Conservation (phyloP, 2,797 vertebrate genomes). For the Diplodus puntazzo region DNA sequence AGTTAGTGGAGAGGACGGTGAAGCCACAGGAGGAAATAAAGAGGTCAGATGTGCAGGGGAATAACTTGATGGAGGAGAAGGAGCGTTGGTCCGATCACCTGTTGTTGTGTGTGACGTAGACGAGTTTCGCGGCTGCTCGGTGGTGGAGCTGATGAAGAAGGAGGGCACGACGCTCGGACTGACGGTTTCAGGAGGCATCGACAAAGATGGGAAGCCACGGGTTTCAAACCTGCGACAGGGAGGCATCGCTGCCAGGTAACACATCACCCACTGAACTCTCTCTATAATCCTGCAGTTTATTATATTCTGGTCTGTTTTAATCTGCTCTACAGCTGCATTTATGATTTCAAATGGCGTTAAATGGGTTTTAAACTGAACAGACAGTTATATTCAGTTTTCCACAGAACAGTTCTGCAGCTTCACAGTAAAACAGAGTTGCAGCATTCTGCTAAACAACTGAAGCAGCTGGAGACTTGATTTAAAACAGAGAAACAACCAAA, state of each 20-base stretch:
- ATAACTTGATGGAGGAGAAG: background rate
- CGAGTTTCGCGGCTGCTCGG: constrained; percentile 96
- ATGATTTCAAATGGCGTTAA: background rate
- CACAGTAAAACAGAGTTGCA: too few relatives aligned
- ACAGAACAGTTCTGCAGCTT: too few relatives aligned
- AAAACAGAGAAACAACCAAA: too few relatives aligned
- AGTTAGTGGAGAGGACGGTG: background rate
- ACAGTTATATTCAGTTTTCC: too few relatives aligned
- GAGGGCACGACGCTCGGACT: constrained; percentile 97
- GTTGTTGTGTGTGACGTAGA: constrained; percentile 81
- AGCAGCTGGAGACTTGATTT: too few relatives aligned
- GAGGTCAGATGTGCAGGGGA: too few relatives aligned
- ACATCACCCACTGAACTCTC: too few relatives aligned
- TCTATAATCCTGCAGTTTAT: background rate
- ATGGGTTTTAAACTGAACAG: background rate
- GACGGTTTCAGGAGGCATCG: constrained; percentile 96
- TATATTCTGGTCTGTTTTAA: background rate
- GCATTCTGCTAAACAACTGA: too few relatives aligned
- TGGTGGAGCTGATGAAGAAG: constrained; percentile 99
- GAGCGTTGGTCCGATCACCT: constrained; percentile 62
- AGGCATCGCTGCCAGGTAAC: constrained; percentile 96
- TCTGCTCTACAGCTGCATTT: background rate
- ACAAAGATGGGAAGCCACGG: constrained; percentile 97
- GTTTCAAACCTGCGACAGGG: constrained; percentile 98
- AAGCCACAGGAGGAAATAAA: constrained; percentile 8